Evolutionary conservation across 2,113 vertebrate genomes (phyloP).

Genomic region (Mobula hypostoma): DNA sequence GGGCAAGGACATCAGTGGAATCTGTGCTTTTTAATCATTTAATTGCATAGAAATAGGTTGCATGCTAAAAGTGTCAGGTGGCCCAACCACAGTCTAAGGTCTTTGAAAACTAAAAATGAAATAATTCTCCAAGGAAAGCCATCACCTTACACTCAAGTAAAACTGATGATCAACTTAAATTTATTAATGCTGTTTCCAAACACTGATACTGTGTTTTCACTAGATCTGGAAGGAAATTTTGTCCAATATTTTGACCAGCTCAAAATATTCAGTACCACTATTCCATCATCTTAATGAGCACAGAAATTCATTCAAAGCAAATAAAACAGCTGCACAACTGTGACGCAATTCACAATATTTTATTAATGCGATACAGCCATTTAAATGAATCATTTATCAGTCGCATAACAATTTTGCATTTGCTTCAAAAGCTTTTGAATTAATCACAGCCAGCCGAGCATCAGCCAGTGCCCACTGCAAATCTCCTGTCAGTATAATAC

Average conservation of each 20-base stretch:
- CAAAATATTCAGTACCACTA: not conserved
- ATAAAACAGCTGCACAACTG: not conserved
- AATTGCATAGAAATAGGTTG: not conserved
- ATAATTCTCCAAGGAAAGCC: not conserved
- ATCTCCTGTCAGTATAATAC: too few species aligned
- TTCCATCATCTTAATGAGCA: not conserved
- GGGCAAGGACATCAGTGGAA: not conserved
- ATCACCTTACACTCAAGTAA: not conserved
- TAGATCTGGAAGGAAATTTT: not conserved
- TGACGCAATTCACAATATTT: not conserved
- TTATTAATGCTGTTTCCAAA: not conserved
- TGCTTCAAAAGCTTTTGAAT: not conserved
- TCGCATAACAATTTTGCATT: not conserved
- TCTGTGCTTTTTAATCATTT: not conserved
- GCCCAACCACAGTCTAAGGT: not conserved
- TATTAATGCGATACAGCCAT: not conserved
- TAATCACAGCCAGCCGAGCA: not conserved
- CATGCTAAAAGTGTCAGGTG: not conserved
- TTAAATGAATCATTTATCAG: not conserved
- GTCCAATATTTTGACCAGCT: not conserved
- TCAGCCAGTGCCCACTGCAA: not conserved
- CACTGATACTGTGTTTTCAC: not conserved
- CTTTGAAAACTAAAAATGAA: not conserved
- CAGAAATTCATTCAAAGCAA: constrained; percentile 3
- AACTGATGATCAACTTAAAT: not conserved